Percentiles rank a stretch among this genome's conserved stretches.
These are phyloP conservation scores for Arbacia lixula DNA, from an alignment of 53 echinoderm and acorn worm species.

Conservation along the genomic window DNA sequence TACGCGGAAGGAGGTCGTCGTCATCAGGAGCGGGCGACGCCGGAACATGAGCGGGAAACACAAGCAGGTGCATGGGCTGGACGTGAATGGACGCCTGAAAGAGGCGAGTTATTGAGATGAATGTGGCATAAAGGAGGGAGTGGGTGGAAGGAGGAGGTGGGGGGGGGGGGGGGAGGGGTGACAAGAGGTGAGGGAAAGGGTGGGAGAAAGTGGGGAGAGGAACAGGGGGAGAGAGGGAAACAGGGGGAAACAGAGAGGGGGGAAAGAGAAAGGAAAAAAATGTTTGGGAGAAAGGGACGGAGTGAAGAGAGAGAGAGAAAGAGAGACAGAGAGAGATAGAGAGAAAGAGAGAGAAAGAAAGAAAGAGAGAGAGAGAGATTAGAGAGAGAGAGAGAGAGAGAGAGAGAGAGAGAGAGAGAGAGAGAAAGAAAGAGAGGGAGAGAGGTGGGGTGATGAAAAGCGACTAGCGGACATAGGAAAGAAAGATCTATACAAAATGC, in stretches of 20 bases:
- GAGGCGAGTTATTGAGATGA: no score
- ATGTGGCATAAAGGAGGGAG: no score
- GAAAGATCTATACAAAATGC: no score
- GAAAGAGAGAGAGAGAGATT: background rate
- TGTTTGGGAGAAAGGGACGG: background rate
- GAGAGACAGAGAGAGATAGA: background rate
- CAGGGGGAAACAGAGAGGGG: no score
- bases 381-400: background rate
- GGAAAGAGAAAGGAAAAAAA: no score
- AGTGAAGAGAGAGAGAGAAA: background rate
- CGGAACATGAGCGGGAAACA: slow-evolving; percentile 8
- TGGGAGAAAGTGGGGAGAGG: no score
- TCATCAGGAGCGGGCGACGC: background rate
- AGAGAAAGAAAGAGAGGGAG: background rate
- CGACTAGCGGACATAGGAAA: no score
- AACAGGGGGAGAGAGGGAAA: no score
- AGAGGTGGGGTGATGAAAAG: background rate
- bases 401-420: background rate
- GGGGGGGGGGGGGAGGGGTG: no score
- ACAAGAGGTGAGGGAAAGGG: no score
- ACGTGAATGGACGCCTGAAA: background rate
- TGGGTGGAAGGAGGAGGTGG: no score
- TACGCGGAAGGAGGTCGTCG: no score
- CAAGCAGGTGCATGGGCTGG: slow-evolving; percentile 11
- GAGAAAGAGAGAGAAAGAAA: background rate